Percentiles rank a stretch among this genome's conserved stretches.
Evolutionary conservation across 2,113 vertebrate species (phyloP).

Genomic region (Marcusenius ussheri): DNA sequence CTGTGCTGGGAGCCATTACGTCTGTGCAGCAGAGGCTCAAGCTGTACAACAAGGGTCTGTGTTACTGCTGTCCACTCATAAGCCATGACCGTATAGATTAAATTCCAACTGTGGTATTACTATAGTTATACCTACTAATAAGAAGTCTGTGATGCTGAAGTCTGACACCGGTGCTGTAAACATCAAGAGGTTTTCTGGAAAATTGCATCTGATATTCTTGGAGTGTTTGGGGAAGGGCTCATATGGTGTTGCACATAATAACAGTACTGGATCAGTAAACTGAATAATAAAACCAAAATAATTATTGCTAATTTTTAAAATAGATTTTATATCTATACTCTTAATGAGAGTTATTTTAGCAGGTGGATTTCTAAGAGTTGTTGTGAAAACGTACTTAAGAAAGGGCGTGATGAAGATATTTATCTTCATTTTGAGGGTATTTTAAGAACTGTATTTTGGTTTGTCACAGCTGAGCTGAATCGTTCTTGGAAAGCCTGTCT

Average conservation of each 20-base stretch:
- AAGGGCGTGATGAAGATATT: background rate
- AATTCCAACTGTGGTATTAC: background rate
- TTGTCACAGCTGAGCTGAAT: background rate
- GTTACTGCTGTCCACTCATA: background rate
- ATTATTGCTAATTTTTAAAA: background rate
- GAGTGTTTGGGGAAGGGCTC: background rate
- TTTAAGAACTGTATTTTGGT: background rate
- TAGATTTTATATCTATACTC: background rate
- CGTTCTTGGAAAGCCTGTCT: background rate
- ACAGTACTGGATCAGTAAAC: background rate
- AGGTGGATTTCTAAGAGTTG: background rate
- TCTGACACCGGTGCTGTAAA: background rate
- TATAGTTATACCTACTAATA: background rate
- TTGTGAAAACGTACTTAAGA: background rate
- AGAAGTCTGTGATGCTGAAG: background rate
- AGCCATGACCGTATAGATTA: background rate
- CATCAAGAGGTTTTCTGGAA: background rate
- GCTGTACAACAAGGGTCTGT: conserved; percentile 96
- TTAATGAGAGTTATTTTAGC: background rate
- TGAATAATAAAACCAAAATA: background rate
- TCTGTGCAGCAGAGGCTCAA: conserved; percentile 99
- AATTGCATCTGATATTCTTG: background rate
- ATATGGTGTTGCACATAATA: background rate
- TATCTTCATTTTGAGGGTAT: background rate
- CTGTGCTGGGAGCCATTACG: conserved; percentile 97